phyloP scores from a whole-genome alignment of 2,888 invertebrate genomes.

The Nematopogon swammerdamellus region DNA sequence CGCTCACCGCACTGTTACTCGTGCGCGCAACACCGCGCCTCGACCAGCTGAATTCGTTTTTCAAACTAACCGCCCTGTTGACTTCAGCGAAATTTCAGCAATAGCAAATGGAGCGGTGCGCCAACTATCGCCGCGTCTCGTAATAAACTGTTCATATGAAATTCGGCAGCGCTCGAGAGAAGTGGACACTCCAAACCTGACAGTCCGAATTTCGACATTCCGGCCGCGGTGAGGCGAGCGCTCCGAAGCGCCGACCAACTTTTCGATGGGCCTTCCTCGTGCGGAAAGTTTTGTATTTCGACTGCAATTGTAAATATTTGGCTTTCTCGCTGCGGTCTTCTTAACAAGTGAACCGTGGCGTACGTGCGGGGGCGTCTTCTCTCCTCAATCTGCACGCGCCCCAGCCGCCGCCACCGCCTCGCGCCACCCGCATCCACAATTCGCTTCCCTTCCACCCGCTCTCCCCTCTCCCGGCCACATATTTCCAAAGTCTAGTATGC shows the following conservation, averaged over 20 bases:
- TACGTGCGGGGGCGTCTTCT: conserved; percentile 30
- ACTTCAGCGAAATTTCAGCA: no score
- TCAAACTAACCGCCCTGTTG: no score
- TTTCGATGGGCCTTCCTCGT: conserved; percentile 36
- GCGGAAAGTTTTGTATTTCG: conserved; percentile 39
- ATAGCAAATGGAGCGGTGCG: no score
- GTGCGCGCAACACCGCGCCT: no score
- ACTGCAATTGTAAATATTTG: conserved; percentile 41
- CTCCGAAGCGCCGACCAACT: conserved; percentile 20
- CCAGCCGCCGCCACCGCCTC: conserved; percentile 13
- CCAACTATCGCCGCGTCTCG: background rate
- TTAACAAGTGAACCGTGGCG: conserved; percentile 36
- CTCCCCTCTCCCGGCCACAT: no score
- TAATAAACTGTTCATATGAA: background rate
- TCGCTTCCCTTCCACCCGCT: conserved; percentile 11
- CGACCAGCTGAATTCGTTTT: no score
- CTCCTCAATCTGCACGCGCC: conserved; percentile 23
- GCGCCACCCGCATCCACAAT: conserved; percentile 32
- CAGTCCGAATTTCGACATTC: background rate
- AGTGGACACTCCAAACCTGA: background rate
- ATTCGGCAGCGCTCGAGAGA: background rate
- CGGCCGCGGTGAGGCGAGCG: no score
- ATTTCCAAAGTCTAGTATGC: no score
- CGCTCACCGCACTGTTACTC: no score
- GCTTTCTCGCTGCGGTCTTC: conserved; percentile 36